These are phyloP conservation scores for Xyliphius kryptos DNA, from an alignment of 2,113 vertebrate species.

Conservation along the genomic window DNA sequence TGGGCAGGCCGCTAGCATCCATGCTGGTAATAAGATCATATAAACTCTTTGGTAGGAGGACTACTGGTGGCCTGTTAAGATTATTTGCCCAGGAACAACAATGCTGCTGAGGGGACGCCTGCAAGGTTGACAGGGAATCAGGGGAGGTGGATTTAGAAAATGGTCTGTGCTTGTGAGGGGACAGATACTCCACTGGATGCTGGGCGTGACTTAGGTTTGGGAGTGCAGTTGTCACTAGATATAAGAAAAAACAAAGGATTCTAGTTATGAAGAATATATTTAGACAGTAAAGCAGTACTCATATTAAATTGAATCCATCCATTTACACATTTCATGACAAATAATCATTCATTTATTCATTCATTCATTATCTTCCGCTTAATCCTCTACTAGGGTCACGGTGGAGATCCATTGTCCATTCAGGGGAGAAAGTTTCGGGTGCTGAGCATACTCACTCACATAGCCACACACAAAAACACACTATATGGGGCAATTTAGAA, in stretches of 20 bases:
- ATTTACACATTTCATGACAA: too few relatives aligned
- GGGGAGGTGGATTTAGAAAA: slow-evolving; percentile 69
- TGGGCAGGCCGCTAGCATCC: slow-evolving; percentile 83
- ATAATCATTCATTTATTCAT: too few relatives aligned
- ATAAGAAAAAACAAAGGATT: slow-evolving; percentile 4
- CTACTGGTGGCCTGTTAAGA: slow-evolving; percentile 77
- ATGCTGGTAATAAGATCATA: slow-evolving; percentile 81
- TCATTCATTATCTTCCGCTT: too few relatives aligned
- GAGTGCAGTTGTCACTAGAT: slow-evolving; percentile 35
- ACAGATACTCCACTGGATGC: slow-evolving; percentile 42
- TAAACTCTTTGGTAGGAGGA: slow-evolving; percentile 84
- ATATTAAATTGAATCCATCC: too few relatives aligned
- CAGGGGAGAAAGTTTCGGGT: too few relatives aligned
- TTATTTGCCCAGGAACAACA: slow-evolving; percentile 78
- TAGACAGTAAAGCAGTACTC: too few relatives aligned
- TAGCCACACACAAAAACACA: too few relatives aligned
- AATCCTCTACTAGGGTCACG: too few relatives aligned
- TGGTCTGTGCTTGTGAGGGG: slow-evolving; percentile 40
- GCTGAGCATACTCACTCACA: too few relatives aligned
- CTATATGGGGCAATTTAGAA: too few relatives aligned
- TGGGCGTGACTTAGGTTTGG: slow-evolving; percentile 29
- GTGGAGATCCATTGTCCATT: too few relatives aligned
- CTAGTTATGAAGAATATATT: too few relatives aligned
- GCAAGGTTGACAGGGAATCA: slow-evolving; percentile 53
- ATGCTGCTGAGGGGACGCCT: slow-evolving; percentile 58